Base-by-base conservation (phyloP, 2,797 vertebrate species). In the Sebastes diploproa region DNA sequence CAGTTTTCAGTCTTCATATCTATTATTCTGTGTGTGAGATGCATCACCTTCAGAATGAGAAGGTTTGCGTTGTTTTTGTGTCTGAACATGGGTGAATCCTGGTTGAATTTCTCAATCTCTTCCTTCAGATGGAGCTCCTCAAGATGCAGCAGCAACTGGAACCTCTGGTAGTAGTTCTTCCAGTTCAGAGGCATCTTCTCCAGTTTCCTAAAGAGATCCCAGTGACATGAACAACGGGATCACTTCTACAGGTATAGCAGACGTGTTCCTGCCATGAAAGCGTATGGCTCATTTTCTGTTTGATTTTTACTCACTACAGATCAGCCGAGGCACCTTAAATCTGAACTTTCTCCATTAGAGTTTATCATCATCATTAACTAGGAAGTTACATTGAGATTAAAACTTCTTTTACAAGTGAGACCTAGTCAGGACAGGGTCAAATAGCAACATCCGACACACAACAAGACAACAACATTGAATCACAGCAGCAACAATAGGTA, bases 111-210 rank as follows among this genome's bases (percentile, higher is more conserved):
- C 8, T 93, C 92, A 78, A 96, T 95, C 61, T 97, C 95, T 36
- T 90, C 93, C 58, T 94, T 93, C 96, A 95, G 95, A 81, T 97
- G 95, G 50, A 95, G 86, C 86, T 98, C 97, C 82, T 98, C 97
- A 38, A 98, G 86, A 84, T 97, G 88, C 72, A 98, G 93, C 59
- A 98, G 93, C 77, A 96, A 76, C 42, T 92, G 81, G 70, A 97
- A 95, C 72, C 95, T 96, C 77, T 80, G 0, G 3, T 42, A 2
- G 34, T 98, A 98, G 89, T 97, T 97, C 10, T 29, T 78, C 78
- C 75, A 86, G 7, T 76, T 79, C 66, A 98, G 89, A 5, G 83
- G 2, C 4, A 83, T 20, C n/a, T 18, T 42, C 9, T 58, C 68
- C 54, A 94, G 75, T 6, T 42, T 52, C 80, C 77, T 75, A 34